Percentiles rank a stretch among this genome's conserved stretches.
Conservation (phyloP, 2,797 vertebrate species). For the Sylvilagus floridanus region DNA sequence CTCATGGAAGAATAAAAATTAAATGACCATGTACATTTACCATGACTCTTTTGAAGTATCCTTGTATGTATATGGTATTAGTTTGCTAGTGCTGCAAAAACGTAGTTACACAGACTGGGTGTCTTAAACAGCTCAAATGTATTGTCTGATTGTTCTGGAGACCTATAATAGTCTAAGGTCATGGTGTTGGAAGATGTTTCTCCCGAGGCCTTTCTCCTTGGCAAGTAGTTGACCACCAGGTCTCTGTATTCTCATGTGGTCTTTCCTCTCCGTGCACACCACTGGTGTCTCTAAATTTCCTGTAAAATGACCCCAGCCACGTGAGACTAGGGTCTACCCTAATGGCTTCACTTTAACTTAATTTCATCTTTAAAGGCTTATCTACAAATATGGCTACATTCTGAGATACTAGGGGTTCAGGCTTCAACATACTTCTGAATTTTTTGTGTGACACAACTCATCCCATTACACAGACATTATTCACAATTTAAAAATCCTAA, state of each 20-base stretch:
- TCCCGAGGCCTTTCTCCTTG: background rate
- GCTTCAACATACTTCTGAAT: background rate
- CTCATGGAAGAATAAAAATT: background rate
- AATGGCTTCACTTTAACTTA: slow-evolving; percentile 7
- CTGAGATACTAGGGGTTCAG: background rate
- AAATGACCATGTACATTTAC: too few relatives aligned
- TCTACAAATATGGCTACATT: background rate
- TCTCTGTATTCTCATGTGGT: background rate
- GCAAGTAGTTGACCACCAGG: background rate
- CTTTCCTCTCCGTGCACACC: background rate
- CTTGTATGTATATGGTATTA: background rate
- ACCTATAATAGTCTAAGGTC: background rate
- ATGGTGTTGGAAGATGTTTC: background rate
- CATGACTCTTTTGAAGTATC: too few relatives aligned
- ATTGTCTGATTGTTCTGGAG: background rate
- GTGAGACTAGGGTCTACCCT: background rate
- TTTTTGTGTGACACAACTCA: background rate
- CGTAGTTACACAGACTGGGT: background rate
- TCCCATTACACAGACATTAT: background rate
- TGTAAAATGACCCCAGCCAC: background rate
- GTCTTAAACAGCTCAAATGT: background rate
- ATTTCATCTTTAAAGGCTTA: background rate
- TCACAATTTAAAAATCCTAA: background rate
- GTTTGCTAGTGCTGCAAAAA: background rate
- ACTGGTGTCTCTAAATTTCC: background rate